Conservation (phyloP, 2,888 invertebrate genomes). For the Xestobium rufovillosum region DNA sequence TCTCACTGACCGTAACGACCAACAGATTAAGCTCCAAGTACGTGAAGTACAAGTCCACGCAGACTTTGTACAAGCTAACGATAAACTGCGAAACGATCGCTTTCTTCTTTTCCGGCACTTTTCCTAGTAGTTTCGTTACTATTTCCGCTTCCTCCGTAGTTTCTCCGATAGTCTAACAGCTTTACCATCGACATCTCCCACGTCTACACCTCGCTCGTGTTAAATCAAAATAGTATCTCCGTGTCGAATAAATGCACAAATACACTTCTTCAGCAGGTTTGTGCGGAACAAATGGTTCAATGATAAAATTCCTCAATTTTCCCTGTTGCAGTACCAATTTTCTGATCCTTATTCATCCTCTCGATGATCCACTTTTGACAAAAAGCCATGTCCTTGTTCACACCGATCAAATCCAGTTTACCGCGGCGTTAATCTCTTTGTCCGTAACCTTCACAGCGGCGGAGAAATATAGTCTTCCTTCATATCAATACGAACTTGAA, state of each 20-base stretch:
- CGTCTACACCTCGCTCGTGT: slow-evolving; percentile 96
- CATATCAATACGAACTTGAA: no score
- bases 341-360: slow-evolving; percentile 76
- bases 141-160: slow-evolving; percentile 40
- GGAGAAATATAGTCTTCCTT: no score
- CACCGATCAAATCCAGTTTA: slow-evolving; percentile 87
- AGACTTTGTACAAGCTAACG: slow-evolving; percentile 74
- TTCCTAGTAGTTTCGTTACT: slow-evolving; percentile 52
- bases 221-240: slow-evolving; percentile 95
- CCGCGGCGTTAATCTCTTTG: no score
- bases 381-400: slow-evolving; percentile 73
- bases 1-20: slow-evolving; percentile 70
- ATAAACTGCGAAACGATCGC: slow-evolving; percentile 74
- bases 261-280: slow-evolving; percentile 89
- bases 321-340: slow-evolving; percentile 81
- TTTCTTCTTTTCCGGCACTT: slow-evolving; percentile 36
- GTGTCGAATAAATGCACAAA: slow-evolving; percentile 89
- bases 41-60: slow-evolving; percentile 91
- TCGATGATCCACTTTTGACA: slow-evolving; percentile 83
- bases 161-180: slow-evolving; percentile 66
- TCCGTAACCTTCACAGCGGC: no score
- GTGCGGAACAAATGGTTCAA: slow-evolving; percentile 94
- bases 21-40: slow-evolving; percentile 98
- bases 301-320: slow-evolving; percentile 86
- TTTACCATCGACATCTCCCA: slow-evolving; percentile 96